These are phyloP conservation scores for Brotula barbata DNA, from an alignment of 2,797 vertebrate species.

Conservation along the genomic window DNA sequence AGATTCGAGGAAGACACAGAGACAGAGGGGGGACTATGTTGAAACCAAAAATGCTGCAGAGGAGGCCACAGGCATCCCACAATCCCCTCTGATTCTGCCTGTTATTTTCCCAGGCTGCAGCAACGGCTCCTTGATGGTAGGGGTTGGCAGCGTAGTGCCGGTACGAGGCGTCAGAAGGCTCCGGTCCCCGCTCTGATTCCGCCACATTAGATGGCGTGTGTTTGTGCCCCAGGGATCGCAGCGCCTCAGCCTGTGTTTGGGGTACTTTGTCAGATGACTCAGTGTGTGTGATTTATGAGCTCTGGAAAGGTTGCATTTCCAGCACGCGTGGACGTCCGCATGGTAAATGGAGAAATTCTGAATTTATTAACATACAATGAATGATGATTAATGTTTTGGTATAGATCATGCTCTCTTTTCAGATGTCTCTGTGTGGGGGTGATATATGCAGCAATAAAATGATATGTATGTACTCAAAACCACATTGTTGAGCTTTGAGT, in stretches of 20 bases:
- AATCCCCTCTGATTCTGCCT: constrained; percentile 68
- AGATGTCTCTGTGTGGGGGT: constrained; percentile 80
- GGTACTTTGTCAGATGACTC: constrained; percentile 86
- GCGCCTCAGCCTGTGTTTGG: constrained; percentile 81
- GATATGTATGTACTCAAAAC: constrained; percentile 79
- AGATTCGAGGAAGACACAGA: constrained; percentile 30
- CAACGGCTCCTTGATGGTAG: constrained; percentile 54
- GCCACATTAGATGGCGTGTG: constrained; percentile 82
- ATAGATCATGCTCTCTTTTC: constrained; percentile 84
- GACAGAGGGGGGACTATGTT: constrained; percentile 38
- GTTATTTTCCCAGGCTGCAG: constrained; percentile 69
- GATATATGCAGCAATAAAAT: constrained; percentile 84
- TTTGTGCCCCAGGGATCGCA: constrained; percentile 83
- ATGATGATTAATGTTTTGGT: constrained; percentile 89
- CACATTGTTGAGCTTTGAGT: constrained; percentile 70
- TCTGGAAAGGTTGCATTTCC: constrained; percentile 86
- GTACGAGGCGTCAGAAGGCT: constrained; percentile 62
- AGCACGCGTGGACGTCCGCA: constrained; percentile 82
- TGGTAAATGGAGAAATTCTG: constrained; percentile 88
- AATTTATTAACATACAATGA: constrained; percentile 92
- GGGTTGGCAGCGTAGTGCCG: constrained; percentile 60
- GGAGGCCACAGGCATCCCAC: constrained; percentile 70
- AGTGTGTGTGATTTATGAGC: constrained; percentile 84
- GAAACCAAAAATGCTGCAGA: constrained; percentile 42
- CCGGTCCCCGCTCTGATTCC: constrained; percentile 76